phyloP scores from a whole-genome alignment of 1,140 invertebrate species.

The Battus philenor region DNA sequence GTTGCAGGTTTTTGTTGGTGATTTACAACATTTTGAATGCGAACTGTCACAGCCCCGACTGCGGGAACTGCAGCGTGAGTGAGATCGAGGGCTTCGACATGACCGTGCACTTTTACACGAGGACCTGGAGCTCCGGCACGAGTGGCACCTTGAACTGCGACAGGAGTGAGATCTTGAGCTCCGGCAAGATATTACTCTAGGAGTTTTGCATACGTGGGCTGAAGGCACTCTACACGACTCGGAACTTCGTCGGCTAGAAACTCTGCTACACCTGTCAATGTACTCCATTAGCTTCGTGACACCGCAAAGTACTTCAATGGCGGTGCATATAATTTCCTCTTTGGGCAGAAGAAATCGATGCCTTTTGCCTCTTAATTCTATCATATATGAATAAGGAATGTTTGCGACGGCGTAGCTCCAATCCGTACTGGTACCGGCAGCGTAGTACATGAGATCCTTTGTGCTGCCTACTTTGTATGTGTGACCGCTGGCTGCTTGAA shows the following conservation, averaged over 20 bases:
- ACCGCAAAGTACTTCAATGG: conserved; percentile 79
- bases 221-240: conserved; percentile 23
- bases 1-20: not conserved
- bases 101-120: no score
- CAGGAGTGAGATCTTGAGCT: conserved; percentile 1
- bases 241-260: conserved; percentile 8
- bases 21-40: not conserved
- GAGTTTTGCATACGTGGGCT: conserved; percentile 1
- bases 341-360: conserved; percentile 83
- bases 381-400: conserved; percentile 78
- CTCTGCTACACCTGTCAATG: conserved; percentile 35
- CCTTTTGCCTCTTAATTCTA: conserved; percentile 81
- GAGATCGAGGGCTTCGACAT: conserved; percentile 1
- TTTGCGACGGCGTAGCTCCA: conserved; percentile 26
- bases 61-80: not conserved
- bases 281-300: conserved; percentile 77
- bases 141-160: not conserved
- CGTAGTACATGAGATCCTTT: conserved; percentile 68
- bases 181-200: not conserved
- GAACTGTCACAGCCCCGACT: not conserved
- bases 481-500: conserved; percentile 36
- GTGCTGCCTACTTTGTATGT: conserved; percentile 64
- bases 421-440: conserved; percentile 82
- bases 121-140: conserved; percentile 3
- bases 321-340: conserved; percentile 79